Base-by-base conservation (phyloP, 2,113 vertebrate genomes). In the Nibea coibor region DNA sequence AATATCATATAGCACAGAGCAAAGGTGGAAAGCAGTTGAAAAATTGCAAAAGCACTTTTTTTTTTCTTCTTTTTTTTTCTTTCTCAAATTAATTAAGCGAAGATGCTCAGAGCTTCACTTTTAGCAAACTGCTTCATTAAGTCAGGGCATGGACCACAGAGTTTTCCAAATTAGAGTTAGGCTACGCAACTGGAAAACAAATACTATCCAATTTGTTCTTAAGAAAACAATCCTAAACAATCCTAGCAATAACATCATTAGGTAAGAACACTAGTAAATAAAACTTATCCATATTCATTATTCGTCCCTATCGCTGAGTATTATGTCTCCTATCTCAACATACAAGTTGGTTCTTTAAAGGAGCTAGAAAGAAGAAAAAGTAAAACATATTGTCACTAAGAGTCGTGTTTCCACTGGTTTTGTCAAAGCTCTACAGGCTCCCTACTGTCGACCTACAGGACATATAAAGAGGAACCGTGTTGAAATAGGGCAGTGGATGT, bases 371-470 rank as follows among this genome's bases (percentile, higher is more conserved):
- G 72, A 88, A 80, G 81, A 71, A 81, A 82, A 75, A 81, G 65
- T 56, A 78, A 57, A 88, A 79, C 24, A 66, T 22, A 17, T 71
- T 51, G 43, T 90, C 68, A 73, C 88, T 92, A 93, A 72, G 78
- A 78, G 76, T 78, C 85, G 43, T 24, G 61, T 85, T 82, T 89
- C 70, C 80, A 86, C 78, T 82, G 84, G 69, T 72, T 84, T 81
- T 78, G 76, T 86, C 71, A 84, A 85, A 83, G 64, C 80, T 84
- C 84, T 88, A 88, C 0, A 65, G 81, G 70, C 67, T 88, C 87
- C 78, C 78, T 91, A 88, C 47, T 47, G 79, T 82, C 77, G 85
- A 83, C 62, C 89, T 92, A 93, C 83, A 84, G 82, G 90, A 91
- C 80, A 83, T 54, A 83, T 79, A 78, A 59, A 81, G 86, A 91